Evolutionary conservation across 1,140 invertebrate species (phyloP).

Genomic region (Drosophila nasuta): DNA sequence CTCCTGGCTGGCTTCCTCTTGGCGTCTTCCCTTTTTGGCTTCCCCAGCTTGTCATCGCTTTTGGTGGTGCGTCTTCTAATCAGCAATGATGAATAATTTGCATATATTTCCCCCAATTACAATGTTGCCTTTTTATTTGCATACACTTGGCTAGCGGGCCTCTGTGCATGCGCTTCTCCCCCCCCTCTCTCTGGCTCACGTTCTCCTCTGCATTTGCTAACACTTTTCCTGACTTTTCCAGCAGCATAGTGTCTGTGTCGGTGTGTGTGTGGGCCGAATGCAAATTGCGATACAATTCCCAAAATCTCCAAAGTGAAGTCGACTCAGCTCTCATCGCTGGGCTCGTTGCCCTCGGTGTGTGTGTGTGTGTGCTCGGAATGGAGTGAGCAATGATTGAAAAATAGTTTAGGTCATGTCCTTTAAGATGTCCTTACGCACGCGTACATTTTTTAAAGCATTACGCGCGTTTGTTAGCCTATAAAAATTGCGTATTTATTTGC

Average conservation of each 20-base stretch:
- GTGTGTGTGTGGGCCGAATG: slow-evolving; percentile 59
- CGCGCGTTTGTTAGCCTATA: slow-evolving; percentile 57
- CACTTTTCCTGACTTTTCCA: slow-evolving; percentile 13
- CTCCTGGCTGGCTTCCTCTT: neutral
- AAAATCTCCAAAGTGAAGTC: slow-evolving; percentile 70
- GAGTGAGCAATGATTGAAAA: slow-evolving; percentile 56
- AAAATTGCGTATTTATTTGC: slow-evolving; percentile 78
- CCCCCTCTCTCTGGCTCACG: too few relatives aligned
- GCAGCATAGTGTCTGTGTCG: neutral
- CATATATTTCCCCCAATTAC: slow-evolving; percentile 83
- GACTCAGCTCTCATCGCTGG: slow-evolving; percentile 25
- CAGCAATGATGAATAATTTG: slow-evolving; percentile 84
- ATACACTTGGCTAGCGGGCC: slow-evolving; percentile 46
- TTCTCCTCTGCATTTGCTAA: slow-evolving; percentile 26
- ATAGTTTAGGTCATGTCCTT: slow-evolving; percentile 64
- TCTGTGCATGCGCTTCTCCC: slow-evolving; percentile 7
- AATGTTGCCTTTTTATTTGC: slow-evolving; percentile 82
- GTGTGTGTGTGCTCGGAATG: neutral
- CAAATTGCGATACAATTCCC: slow-evolving; percentile 82
- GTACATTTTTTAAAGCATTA: slow-evolving; percentile 29
- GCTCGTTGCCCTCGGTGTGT: neutral
- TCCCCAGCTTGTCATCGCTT: slow-evolving; percentile 23
- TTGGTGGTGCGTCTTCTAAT: slow-evolving; percentile 73
- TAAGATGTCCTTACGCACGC: slow-evolving; percentile 46
- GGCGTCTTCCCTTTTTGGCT: slow-evolving; percentile 2